Evolutionary conservation across 2,797 vertebrate species (phyloP).

Genomic region (Gymnothorax javanicus): DNA sequence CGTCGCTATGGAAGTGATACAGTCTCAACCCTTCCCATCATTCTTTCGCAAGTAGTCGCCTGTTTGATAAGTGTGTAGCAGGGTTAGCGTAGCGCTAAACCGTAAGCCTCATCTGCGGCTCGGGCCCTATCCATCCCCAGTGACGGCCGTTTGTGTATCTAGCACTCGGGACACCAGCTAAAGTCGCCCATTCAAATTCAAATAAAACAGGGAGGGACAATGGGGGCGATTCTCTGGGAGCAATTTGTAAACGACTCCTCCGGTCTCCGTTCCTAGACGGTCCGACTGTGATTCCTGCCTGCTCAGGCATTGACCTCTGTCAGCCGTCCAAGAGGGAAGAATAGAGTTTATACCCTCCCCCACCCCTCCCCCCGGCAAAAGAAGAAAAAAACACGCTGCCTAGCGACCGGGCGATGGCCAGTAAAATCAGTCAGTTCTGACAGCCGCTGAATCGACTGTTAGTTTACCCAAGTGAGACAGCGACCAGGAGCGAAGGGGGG

Average conservation of each 20-base stretch:
- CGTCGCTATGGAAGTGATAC: no score
- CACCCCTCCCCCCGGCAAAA: not conserved
- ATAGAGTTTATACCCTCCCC: conserved; percentile 3
- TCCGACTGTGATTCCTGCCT: conserved; percentile 20
- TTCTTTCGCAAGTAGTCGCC: no score
- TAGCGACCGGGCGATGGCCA: conserved; percentile 25
- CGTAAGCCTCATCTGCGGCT: conserved; percentile 45
- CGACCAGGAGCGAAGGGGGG: not conserved
- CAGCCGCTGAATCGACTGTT: conserved; percentile 32
- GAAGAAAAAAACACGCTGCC: conserved; percentile 30
- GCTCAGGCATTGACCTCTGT: conserved; percentile 27
- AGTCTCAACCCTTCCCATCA: no score
- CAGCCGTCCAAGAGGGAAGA: conserved; percentile 18
- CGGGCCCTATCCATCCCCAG: conserved; percentile 60
- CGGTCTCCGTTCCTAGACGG: conserved; percentile 8
- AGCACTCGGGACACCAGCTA: conserved; percentile 30
- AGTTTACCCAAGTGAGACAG: conserved; percentile 28
- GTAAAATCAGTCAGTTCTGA: conserved; percentile 36
- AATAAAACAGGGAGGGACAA: conserved; percentile 37
- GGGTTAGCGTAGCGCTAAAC: not conserved
- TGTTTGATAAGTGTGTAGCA: not conserved
- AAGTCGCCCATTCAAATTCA: conserved; percentile 37
- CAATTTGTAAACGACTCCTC: conserved; percentile 38
- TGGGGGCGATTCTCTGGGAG: conserved; percentile 27
- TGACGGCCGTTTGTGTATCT: conserved; percentile 57